Base-by-base conservation (phyloP, 1,140 invertebrate genomes). In the Leptoteleia sp. region DNA sequence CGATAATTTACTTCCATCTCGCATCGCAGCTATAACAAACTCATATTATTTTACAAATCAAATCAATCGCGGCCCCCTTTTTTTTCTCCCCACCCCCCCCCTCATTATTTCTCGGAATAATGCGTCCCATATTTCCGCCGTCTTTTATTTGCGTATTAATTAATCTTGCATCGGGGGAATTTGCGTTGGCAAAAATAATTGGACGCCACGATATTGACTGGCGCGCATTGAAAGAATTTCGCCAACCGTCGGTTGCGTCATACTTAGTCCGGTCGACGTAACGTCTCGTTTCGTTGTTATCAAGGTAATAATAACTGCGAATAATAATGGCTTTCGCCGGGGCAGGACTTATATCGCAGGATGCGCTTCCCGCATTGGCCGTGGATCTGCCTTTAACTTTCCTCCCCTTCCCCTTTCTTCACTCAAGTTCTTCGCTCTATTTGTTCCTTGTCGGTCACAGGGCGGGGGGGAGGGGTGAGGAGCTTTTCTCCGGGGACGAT, bases 401-500 rank as follows among this genome's bases (percentile, higher is more conserved):
- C n/a, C 25, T 40, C 11, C 37, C 55, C 33, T 62, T 45, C 6
- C 52, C 43, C 45, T 45, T 38, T 38, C 43, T 62, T 12, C 35
- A 8, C 6, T 12, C 16, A 5, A 52, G 29, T 13, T 67, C 13
- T 29, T 27, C 35, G 31, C 27, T 65, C 45, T 61, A 59, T 65
- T 73, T 57, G 35, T 38, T 67, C 27, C 25, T 61, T 59, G 33
- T 29, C 17, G 37, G 40, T 48, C 40, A 50, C 54, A n/a, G n/a
- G n/a, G n/a, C n/a, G n/a, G n/a, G n/a, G n/a, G n/a, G n/a, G n/a
- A 57, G 29, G 33, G 48, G 47, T 68, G 62, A 52, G 62, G 31
- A 52, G 38, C 50, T 76, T 64, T 55, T 68, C 64, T 70, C 57
- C 17, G 6, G 35, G 48, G 59, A 77, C 59, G 59, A 77, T 77